Base-by-base conservation (phyloP, 2,888 invertebrate species). In the Ramazzottius varieornatus region DNA sequence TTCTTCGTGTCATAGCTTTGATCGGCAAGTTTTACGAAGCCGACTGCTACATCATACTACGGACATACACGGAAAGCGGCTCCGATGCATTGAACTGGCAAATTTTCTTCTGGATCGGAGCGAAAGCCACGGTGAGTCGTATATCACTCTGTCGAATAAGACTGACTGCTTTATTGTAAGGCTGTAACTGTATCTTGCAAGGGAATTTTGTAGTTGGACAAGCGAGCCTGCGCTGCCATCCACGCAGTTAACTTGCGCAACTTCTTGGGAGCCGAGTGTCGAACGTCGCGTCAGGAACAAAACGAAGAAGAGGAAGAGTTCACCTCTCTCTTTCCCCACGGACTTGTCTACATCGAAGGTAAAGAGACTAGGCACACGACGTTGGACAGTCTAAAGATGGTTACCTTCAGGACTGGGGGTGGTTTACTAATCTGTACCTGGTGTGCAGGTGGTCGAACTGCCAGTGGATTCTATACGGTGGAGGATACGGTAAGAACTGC, bases 41-140 rank as follows among this genome's bases (percentile, higher is more conserved):
- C 2, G 98, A 99, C 76, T 96, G 96, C 76, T 99, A 99, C 76
- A 94, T 99, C 71, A 82, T 99, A 63, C 77, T 96, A 66, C 89
- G 91, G 77, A 94, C 94, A 0, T 81, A 80, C 46, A 77, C 85
- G 46, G 91, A 91, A 73, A 88, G 88, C 65, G 40, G 40, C 40
- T 82, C 84, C 71, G 76, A 88, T 16, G 86, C 86, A 66, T 78
- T 94, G 2, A 82, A 83, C 66, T 96, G 96, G 91, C 86, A 90
- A 71, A 99, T 99, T 72, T 98, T 86, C 79, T 99, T 94, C 77
- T 98, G 96, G 98, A 98, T 99, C 72, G 98, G 98, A 34, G 87
- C 86, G 68, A 86, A 89, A 73, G 88, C 93, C 1, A 85, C 93
- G 16, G 86, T 93, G 78, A 81, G 80, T 76, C n/a, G n/a, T n/a